Conservation (phyloP, 2,797 vertebrate genomes). For the Falco cherrug region DNA sequence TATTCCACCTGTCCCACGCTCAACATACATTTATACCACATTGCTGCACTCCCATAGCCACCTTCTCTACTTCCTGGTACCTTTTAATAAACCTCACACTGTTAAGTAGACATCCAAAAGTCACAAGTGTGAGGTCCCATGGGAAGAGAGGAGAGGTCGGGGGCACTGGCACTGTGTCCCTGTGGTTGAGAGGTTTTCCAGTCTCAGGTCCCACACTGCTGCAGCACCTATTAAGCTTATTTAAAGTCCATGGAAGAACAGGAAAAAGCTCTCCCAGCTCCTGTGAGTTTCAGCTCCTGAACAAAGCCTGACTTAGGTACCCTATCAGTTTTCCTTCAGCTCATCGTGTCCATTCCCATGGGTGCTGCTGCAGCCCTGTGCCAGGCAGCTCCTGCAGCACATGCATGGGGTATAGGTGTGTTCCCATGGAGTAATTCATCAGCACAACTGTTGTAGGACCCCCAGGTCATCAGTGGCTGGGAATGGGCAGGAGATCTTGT, state of each 20-base stretch:
- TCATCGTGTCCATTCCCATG: not conserved
- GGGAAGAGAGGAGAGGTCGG: not conserved
- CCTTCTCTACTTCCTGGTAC: not conserved
- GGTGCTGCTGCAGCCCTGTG: not conserved
- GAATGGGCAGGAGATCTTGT: not conserved
- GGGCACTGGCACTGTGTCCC: fast-evolving
- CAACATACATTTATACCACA: fast-evolving
- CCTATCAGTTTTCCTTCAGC: not conserved
- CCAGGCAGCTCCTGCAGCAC: not conserved
- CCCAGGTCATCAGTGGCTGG: not conserved
- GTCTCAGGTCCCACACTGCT: not conserved
- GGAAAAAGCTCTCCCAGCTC: not conserved
- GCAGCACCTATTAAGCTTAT: not conserved
- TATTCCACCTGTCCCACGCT: not conserved
- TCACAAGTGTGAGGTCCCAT: not conserved
- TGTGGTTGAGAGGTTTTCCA: not conserved
- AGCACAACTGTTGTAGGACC: not conserved
- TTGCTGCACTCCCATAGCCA: fast-evolving
- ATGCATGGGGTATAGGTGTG: fast-evolving
- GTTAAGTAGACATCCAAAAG: not conserved
- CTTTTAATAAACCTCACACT: not conserved
- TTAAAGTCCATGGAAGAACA: not conserved
- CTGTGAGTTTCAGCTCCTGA: not conserved
- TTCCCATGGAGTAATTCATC: not conserved
- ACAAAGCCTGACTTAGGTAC: not conserved